phyloP scores from a whole-genome alignment of 2,888 invertebrate species.

The Aethes cnicana region DNA sequence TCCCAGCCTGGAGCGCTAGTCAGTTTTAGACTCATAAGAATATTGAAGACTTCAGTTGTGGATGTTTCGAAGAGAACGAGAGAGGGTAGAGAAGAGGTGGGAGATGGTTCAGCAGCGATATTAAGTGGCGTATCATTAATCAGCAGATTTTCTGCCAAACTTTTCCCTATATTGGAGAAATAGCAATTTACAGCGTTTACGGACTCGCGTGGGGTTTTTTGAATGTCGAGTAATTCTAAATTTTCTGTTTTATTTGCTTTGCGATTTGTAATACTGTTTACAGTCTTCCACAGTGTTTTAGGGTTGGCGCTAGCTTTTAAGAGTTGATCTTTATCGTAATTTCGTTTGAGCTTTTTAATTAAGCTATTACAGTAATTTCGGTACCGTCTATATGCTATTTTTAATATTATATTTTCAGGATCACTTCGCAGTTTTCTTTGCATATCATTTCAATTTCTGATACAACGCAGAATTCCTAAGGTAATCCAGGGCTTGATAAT shows the following conservation, averaged over 20 bases:
- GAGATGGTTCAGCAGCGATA: background rate
- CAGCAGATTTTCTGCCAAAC: background rate
- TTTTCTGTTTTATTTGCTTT: background rate
- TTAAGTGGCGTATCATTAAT: background rate
- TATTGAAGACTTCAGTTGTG: background rate
- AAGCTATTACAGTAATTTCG: constrained; percentile 1
- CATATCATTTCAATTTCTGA: background rate
- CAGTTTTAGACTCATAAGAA: background rate
- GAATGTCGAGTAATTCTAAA: background rate
- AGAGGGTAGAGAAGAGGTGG: background rate
- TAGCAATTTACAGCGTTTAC: background rate
- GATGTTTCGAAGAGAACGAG: background rate
- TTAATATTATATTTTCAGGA: background rate
- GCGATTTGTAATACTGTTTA: constrained; percentile 1
- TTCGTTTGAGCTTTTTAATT: background rate
- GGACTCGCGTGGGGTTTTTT: background rate
- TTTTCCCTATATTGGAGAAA: background rate
- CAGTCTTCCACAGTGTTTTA: background rate
- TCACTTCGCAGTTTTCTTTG: background rate
- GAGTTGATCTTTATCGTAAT: constrained; percentile 1
- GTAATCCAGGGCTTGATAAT: constrained; percentile 1
- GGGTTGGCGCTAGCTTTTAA: background rate
- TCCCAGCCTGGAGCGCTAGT: background rate
- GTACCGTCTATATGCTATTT: background rate
- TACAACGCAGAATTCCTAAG: background rate